Conservation (phyloP, 2,888 invertebrate genomes). For the Rotaria socialis region DNA sequence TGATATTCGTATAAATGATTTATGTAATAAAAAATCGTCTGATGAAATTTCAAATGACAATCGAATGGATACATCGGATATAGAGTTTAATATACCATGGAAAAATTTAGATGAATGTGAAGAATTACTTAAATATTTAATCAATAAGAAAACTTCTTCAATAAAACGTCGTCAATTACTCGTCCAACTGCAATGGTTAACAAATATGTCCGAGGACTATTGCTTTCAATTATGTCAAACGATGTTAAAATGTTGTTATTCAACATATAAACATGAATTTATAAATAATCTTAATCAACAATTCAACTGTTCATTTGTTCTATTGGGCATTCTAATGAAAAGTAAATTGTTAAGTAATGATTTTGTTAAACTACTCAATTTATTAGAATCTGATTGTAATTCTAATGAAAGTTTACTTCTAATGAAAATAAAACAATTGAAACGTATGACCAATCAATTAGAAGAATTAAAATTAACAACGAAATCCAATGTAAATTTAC, state of each 20-base stretch:
- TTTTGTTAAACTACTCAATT: not conserved
- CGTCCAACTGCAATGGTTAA: not conserved
- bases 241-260: not conserved
- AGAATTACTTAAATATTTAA: not conserved
- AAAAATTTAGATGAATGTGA: conserved; percentile 9
- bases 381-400: not conserved
- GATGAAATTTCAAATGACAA: not conserved
- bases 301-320: not conserved
- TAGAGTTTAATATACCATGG: not conserved
- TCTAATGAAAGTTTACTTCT: not conserved
- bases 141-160: not conserved
- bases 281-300: not conserved
- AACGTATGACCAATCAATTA: not conserved
- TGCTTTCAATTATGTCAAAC: not conserved
- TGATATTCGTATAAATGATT: not conserved
- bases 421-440: not conserved
- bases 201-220: not conserved
- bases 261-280: not conserved
- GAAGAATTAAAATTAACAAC: not conserved
- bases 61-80: not conserved
- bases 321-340: not conserved
- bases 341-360: not conserved
- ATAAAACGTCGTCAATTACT: conserved; percentile 8
- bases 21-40: not conserved
- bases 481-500: not conserved